Conservation (phyloP, 2,888 invertebrate species). For the Troides aeacus region DNA sequence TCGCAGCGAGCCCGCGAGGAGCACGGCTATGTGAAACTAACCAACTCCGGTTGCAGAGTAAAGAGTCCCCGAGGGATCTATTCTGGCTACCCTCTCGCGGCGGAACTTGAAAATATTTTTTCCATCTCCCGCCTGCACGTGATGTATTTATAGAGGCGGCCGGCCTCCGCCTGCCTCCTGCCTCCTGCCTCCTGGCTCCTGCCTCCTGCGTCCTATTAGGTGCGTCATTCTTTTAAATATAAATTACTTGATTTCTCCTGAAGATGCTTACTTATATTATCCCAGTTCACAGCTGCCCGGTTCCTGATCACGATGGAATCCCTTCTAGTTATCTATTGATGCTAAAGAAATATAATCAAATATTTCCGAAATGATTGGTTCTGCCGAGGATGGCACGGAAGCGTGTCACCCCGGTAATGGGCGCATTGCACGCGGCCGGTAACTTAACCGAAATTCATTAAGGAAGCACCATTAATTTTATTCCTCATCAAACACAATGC, state of each 20-base stretch:
- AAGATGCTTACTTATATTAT: no score
- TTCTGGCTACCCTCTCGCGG: conserved; percentile 60
- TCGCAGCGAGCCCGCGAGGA: conserved; percentile 33
- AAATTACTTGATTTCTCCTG: conserved; percentile 14
- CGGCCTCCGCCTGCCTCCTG: conserved; percentile 42
- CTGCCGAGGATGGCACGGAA: no score
- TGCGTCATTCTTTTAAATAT: conserved; percentile 43
- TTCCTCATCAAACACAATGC: conserved; percentile 64
- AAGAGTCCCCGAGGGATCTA: conserved; percentile 76
- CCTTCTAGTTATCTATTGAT: no score
- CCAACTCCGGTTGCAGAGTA: conserved; percentile 58
- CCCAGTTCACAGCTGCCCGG: no score
- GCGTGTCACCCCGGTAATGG: no score
- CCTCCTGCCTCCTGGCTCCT: no score
- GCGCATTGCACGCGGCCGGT: conserved; percentile 40
- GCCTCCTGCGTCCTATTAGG: conserved; percentile 46
- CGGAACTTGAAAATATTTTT: conserved; percentile 57
- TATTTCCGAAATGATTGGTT: no score
- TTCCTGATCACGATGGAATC: not conserved
- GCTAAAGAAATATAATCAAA: no score
- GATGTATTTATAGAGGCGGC: conserved; percentile 75
- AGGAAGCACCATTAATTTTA: conserved; percentile 70
- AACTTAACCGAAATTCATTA: conserved; percentile 74
- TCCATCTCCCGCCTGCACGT: conserved; percentile 56
- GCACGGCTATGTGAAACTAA: conserved; percentile 55